These are phyloP conservation scores for Clupea harengus DNA, from an alignment of 2,113 vertebrate species.

Conservation along the genomic window DNA sequence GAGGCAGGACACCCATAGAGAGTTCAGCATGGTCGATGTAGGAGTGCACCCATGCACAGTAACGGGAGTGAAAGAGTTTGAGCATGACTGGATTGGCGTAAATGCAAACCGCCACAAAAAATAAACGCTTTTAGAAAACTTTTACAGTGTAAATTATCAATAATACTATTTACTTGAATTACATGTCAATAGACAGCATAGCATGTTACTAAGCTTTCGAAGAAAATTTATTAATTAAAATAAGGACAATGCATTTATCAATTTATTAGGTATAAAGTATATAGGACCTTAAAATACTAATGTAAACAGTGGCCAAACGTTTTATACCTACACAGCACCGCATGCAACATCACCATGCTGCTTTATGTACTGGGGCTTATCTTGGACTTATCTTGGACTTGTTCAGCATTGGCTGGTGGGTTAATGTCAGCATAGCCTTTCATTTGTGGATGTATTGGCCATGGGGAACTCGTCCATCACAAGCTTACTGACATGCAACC, in stretches of 20 bases:
- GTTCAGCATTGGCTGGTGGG: neutral
- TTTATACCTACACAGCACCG: no score
- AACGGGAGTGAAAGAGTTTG: neutral
- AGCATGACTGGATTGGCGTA: no score
- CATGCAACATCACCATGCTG: no score
- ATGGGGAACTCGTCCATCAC: neutral
- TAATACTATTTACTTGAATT: neutral
- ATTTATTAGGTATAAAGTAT: no score
- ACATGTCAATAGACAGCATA: neutral
- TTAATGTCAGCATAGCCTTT: neutral
- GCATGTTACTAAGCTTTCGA: neutral
- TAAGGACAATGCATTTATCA: no score
- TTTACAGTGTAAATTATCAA: neutral
- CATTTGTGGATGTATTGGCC: neutral
- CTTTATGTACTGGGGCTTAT: no score
- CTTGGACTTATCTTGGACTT: neutral
- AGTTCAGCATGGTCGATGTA: neutral
- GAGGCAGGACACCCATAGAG: neutral
- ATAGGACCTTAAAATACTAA: neutral
- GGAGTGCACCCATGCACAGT: neutral
- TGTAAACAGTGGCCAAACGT: no score
- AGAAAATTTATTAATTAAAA: no score
- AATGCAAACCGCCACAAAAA: neutral
- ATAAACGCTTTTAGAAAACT: neutral
- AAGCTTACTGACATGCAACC: neutral